Evolutionary conservation across 1,140 invertebrate genomes (phyloP).

Genomic region (Aphis craccivora): DNA sequence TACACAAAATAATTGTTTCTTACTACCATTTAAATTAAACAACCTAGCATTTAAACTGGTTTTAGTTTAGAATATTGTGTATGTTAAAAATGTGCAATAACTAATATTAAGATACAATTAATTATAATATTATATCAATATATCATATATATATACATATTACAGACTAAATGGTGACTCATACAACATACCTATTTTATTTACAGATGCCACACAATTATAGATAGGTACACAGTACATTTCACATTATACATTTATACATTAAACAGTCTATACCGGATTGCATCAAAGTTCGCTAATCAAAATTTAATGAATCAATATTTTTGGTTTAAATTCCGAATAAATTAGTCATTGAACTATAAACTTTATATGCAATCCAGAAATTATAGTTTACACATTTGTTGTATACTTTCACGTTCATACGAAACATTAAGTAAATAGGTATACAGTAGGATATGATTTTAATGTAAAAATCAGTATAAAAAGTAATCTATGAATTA

Average conservation of each 20-base stretch:
- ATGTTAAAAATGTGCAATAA: background rate
- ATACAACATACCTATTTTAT: background rate
- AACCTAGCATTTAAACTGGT: background rate
- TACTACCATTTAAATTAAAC: background rate
- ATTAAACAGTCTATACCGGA: background rate
- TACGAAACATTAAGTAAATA: background rate
- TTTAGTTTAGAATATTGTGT: background rate
- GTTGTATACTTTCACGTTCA: background rate
- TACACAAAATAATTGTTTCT: background rate
- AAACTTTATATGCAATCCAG: background rate
- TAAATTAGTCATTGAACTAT: background rate
- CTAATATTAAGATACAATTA: background rate
- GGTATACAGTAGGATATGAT: background rate
- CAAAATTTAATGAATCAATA: background rate
- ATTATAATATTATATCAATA: background rate
- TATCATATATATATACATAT: background rate
- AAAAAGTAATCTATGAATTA: background rate
- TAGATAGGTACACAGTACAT: background rate
- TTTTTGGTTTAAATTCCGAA: background rate
- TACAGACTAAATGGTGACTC: slow-evolving; percentile 25
- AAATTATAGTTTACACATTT: background rate
- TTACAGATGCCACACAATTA: background rate
- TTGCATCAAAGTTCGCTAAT: background rate
- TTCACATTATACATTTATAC: slow-evolving; percentile 10
- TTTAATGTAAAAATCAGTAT: background rate